Evolutionary conservation across 2,797 vertebrate species (phyloP), one percentile per base, ranked within the genome.

Genomic region (Gallinago solitaria): DNA sequence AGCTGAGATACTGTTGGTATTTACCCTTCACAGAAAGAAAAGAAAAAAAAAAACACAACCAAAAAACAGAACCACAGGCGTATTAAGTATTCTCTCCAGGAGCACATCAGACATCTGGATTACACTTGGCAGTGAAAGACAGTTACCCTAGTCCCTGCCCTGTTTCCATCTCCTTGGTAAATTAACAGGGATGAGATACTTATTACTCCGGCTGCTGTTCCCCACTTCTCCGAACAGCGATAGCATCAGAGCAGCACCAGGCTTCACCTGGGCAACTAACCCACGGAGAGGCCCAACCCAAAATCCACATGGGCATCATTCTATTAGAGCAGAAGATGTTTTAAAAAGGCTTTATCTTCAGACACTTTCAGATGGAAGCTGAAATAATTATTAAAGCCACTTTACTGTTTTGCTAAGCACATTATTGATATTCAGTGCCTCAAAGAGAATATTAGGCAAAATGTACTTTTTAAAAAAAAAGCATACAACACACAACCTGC

Each of bases 321-420:
- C 1, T 0, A 9, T 13, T 19, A 32, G 9, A 68, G 60, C 10
- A 48, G 37, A 33, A 69, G 9, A 64, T 9, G 12, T 12, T 53
- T 7, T 28, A 59, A 68, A 32, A 59, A 68, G 47, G 12, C 6
- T 71, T 71, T 4, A 5, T 28, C 18, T 61, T 33, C 41, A 60
- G 16, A 0, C 60, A 20, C 30, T 43, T 43, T 53, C 47, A 61
- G 30, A 24, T 12, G 6, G 65, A 73, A 68, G 8, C 4, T 8
- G 14, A 54, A 7, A 48, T 33, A 7, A 28, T 20, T 30, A 18
- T 21, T 53, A 54, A 71, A 70, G 12, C 17, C 1, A 39, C 17
- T 17, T 28, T 25, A 30, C 20, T 16, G 6, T 25, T 74, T 45
- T 21, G 5, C 5, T 71, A 70, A 79, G 11, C 9, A 4, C 10